Percentiles rank a stretch among this genome's conserved stretches.
Conservation (phyloP, 2,113 vertebrate species). For the Oreochromis spilurus region DNA sequence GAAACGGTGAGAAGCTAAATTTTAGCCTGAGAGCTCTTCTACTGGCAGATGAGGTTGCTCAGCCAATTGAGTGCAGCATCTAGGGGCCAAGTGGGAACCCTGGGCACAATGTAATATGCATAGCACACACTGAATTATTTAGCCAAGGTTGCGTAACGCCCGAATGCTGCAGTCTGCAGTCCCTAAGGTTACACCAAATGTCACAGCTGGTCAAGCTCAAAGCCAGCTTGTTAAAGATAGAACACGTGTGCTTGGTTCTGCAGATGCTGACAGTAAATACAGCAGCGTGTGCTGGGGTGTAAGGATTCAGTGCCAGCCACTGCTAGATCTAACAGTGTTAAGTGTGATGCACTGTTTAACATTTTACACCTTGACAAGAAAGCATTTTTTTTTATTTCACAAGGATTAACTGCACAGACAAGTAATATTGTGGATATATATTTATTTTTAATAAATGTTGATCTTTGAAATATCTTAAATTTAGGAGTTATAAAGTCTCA, state of each 20-base stretch:
- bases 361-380: background rate
- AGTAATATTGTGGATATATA: background rate
- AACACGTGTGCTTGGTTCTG: constrained; percentile 2
- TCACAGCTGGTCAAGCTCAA: constrained; percentile 55
- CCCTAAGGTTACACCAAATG: constrained; percentile 31
- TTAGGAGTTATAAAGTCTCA: background rate
- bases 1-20: background rate
- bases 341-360: background rate
- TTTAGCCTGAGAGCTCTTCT: background rate
- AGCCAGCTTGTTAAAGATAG: constrained; percentile 33
- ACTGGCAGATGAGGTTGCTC: background rate
- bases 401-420: background rate
- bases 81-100: constrained; percentile 11
- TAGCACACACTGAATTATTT: constrained; percentile 52
- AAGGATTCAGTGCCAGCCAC: background rate
- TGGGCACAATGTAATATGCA: constrained; percentile 48
- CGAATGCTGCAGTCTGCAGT: constrained; percentile 17
- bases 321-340: background rate
- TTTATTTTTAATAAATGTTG: background rate
- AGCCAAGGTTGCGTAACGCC: constrained; percentile 37
- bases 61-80: background rate
- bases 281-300: background rate
- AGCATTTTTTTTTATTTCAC: background rate
- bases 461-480: background rate
- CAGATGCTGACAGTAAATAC: background rate